Evolutionary conservation across 2,113 vertebrate genomes (phyloP), one percentile per base, ranked within the genome.

Genomic region (Tor tambroides): DNA sequence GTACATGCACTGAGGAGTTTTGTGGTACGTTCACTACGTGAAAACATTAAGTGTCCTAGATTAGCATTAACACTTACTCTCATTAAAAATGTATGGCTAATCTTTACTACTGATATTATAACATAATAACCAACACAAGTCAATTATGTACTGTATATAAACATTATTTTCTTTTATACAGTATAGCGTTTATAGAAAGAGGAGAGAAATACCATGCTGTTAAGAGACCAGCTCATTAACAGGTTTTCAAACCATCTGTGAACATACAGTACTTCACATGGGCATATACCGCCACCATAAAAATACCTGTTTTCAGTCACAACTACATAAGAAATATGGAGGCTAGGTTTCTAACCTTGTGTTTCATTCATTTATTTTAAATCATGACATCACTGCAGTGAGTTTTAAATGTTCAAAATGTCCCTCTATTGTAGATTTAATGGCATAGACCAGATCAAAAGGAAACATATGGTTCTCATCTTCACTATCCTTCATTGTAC

Each of bases 221-320:
- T 91, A 93, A 90, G 94, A 95, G 94, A 92, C 95, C 94, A 92
- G 94, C 95, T 95, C 95, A 88, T 94, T 93, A 92, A 93, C 91
- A 92, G 71, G 26, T 35, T 80, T 59, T 23, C 9, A 56, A 59
- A 35, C 5, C 10, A 56, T 35, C 5, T 32, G 30, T 79, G 17
- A 79, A 78, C 28, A 56, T 30, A 56, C 5, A 54, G 19, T 28
- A 23, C 7, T 79, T 23, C 10, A 54, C 10, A 23, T n/a, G 1
- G 5, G 63, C 63, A 67, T 28, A 67, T 15, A 2, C 26, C 2
- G 1, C n/a, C 63, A 67, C 63, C 63, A 10, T 41, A 46, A 46
- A 75, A 46, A 75, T 15, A 21, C 6, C 23, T 15, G 15, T n/a
- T 28, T 41, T 46, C n/a, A 46, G n/a, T 26, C 5, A 46, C 23